These are phyloP conservation scores for Agrotis ipsilon DNA, from an alignment of 2,888 invertebrate species.

Conservation along the genomic window DNA sequence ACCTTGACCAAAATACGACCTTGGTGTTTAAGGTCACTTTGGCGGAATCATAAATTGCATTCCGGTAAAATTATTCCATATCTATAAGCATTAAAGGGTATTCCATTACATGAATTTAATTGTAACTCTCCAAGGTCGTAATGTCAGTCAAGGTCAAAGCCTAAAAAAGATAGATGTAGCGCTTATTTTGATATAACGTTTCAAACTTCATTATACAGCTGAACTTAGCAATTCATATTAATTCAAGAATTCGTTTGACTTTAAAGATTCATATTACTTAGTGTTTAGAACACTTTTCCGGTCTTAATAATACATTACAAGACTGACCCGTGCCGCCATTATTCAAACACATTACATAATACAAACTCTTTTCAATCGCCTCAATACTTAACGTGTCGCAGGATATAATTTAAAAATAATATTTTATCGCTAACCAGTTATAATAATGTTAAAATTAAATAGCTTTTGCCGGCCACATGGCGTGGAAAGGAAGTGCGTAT, in stretches of 20 bases:
- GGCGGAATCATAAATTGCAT: too few relatives aligned
- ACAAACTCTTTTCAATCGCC: slow-evolving; percentile 37
- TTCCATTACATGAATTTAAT: too few relatives aligned
- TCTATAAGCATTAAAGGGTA: too few relatives aligned
- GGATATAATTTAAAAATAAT: slow-evolving; percentile 58
- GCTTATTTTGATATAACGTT: too few relatives aligned
- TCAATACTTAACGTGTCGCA: slow-evolving; percentile 40
- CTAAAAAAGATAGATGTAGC: too few relatives aligned
- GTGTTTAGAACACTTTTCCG: slow-evolving; percentile 31
- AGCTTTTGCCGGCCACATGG: slow-evolving; percentile 82
- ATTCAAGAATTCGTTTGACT: slow-evolving; percentile 25
- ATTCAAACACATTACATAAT: slow-evolving; percentile 22
- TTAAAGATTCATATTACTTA: slow-evolving; percentile 18
- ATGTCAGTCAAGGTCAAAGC: too few relatives aligned
- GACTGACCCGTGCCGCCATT: slow-evolving; percentile 42
- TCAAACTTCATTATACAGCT: not conserved
- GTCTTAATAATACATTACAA: slow-evolving; percentile 7
- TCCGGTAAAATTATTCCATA: too few relatives aligned
- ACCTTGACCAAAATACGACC: slow-evolving; percentile 8
- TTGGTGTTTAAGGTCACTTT: too few relatives aligned
- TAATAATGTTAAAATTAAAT: slow-evolving; percentile 76
- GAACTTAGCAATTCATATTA: not conserved
- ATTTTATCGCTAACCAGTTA: slow-evolving; percentile 68
- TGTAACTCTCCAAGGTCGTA: too few relatives aligned
- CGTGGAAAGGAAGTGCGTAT: slow-evolving; percentile 88